phyloP scores from a whole-genome alignment of 2,888 invertebrate genomes.

The Uropetala carovei region DNA sequence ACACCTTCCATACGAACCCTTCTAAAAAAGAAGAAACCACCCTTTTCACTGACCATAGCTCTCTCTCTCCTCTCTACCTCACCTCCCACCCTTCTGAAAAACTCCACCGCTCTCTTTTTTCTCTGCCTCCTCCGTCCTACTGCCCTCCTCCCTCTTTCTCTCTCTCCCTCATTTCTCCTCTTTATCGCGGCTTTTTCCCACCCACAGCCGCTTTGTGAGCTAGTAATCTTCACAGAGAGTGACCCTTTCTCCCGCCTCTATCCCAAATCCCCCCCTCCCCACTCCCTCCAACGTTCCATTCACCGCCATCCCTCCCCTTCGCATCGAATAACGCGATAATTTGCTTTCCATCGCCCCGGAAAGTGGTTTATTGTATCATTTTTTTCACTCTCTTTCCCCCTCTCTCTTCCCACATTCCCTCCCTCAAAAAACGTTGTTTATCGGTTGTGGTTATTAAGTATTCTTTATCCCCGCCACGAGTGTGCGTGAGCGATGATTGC shows the following conservation, averaged over 20 bases:
- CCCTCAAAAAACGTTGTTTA: neutral
- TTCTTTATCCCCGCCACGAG: neutral
- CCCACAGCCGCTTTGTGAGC: neutral
- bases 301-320: too few species aligned
- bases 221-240: neutral
- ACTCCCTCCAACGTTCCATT: too few species aligned
- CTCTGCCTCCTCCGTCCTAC: neutral
- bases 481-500: neutral
- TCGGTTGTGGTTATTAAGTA: neutral
- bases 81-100: too few species aligned
- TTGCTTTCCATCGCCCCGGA: too few species aligned
- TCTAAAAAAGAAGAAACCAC: too few species aligned
- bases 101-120: too few species aligned
- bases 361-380: too few species aligned
- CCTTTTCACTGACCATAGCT: too few species aligned
- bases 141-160: neutral
- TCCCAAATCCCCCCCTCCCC: neutral
- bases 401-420: neutral
- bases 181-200: neutral
- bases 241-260: neutral
- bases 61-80: too few species aligned
- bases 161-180: neutral
- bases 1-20: too few species aligned
- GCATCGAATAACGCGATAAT: too few species aligned
- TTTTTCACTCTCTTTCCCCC: neutral